phyloP scores from a whole-genome alignment of 2,888 invertebrate species.

The Catocala nupta region DNA sequence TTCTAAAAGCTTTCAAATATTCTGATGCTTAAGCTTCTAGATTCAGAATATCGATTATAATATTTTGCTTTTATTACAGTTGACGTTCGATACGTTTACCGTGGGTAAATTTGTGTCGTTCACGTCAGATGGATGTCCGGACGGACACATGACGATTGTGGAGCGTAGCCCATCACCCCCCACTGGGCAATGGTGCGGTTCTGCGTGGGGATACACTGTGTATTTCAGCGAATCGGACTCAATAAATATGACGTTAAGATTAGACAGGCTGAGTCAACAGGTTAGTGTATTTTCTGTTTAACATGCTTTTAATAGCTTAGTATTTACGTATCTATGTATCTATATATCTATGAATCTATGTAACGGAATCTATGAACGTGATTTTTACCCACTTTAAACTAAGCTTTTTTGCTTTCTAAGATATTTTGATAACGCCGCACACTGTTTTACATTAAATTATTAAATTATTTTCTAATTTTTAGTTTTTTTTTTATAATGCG shows the following conservation, averaged over 20 bases:
- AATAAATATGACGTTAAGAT: constrained; percentile 91
- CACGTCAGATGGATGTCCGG: constrained; percentile 92
- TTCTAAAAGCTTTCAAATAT: too few relatives aligned
- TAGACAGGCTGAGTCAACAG: constrained; percentile 92
- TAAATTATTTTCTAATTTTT: too few relatives aligned
- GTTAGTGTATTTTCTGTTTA: constrained; percentile 70
- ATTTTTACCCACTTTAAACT: too few relatives aligned
- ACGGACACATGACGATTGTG: constrained; percentile 93
- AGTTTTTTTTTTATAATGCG: too few relatives aligned
- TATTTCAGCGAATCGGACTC: constrained; percentile 94
- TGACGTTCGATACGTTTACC: constrained; percentile 94
- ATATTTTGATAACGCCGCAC: too few relatives aligned
- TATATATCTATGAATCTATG: too few relatives aligned
- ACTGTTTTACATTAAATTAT: too few relatives aligned
- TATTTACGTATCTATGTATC: too few relatives aligned
- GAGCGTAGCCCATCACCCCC: constrained; percentile 91
- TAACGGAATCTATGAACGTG: too few relatives aligned
- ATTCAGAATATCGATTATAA: neutral
- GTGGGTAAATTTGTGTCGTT: constrained; percentile 93
- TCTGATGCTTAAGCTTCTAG: neutral
- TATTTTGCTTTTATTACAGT: constrained; percentile 83
- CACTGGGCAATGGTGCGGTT: constrained; percentile 94
- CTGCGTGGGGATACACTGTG: constrained; percentile 94
- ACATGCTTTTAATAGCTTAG: neutral
- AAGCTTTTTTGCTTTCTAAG: too few relatives aligned